Evolutionary conservation across 2,888 invertebrate species (phyloP).

Genomic region (Lasius fuliginosus): DNA sequence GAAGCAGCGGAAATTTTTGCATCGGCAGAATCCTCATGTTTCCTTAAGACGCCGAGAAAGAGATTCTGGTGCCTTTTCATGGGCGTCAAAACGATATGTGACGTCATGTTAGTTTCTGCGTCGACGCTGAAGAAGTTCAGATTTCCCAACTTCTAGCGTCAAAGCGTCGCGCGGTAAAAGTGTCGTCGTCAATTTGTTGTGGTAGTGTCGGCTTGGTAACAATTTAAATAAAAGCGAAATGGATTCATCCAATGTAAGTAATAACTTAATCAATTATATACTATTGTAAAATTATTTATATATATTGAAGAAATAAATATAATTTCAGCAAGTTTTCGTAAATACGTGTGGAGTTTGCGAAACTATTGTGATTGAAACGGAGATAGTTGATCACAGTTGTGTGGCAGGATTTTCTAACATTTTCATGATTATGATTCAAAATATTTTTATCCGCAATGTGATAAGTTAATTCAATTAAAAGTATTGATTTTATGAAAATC

Average conservation of each 20-base stretch:
- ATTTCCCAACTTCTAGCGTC: no score
- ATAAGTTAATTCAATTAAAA: constrained; percentile 14
- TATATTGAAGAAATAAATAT: constrained; percentile 4
- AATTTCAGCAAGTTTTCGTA: background rate
- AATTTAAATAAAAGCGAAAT: no score
- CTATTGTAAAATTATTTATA: constrained; percentile 8
- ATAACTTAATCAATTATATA: background rate
- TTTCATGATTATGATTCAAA: background rate
- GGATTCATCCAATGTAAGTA: no score
- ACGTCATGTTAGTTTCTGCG: background rate
- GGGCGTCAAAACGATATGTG: background rate
- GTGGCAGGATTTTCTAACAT: background rate
- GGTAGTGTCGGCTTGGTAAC: no score
- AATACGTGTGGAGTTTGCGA: constrained; percentile 15
- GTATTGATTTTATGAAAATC: constrained; percentile 8
- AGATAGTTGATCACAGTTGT: background rate
- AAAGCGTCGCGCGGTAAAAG: no score
- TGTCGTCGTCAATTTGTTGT: no score
- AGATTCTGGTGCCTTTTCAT: background rate
- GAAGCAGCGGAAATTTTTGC: no score
- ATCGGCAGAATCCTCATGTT: no score
- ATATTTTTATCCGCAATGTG: constrained; percentile 20
- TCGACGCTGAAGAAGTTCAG: background rate
- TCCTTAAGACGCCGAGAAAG: no score
- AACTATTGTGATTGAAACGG: background rate